Base-by-base conservation (phyloP, 2,888 invertebrate species). In the Coecobrya sp. region DNA sequence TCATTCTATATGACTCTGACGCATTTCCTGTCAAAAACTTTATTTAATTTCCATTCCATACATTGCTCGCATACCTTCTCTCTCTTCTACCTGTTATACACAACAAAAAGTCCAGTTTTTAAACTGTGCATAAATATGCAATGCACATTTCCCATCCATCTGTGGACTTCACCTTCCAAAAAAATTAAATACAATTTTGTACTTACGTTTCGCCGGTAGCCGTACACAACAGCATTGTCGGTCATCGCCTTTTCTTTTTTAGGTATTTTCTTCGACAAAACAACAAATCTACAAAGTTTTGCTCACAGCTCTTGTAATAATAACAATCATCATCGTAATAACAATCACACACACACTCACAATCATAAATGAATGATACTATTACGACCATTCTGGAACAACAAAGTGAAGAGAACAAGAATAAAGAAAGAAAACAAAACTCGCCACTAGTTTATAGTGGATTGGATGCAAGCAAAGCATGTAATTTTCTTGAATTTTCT, bases 11-110 rank as follows among this genome's bases (percentile, higher is more conserved):
- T 19, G 36, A 36, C 11, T 49, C 25, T 91, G 91, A 91, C 91
- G 91, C 91, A 91, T 91, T 91, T 91, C 91, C 91, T 91, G 91
- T 86, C 91, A 65, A 86, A 91, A 89, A 86, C 13, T 62, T 91
- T n/a, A n/a, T n/a, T 91, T 79, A 91, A 91, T 91, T 91, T 91
- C 85, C 45, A 85, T 42, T 22, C 36, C 59, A 59, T 19, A 27
- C 68, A 68, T 22, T 16, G 10, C n/a, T n/a, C 1, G 0, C 7
- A 25, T 25, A 25, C 13, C 27, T 22, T 5, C 25, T n/a, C n/a
- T n/a, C n/a, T n/a, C n/a, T n/a, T n/a, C 7, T 8, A 45, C 36
- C n/a, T n/a, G 5, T 0, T 30, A 68, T 36, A 62, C n/a, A 30
- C 36, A 8, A 68, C 16, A 68, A n/a, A 73, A 73, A 73, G 36